These are phyloP conservation scores for Neoaliturus tenellus DNA, from an alignment of 2,888 invertebrate species.

Conservation along the genomic window DNA sequence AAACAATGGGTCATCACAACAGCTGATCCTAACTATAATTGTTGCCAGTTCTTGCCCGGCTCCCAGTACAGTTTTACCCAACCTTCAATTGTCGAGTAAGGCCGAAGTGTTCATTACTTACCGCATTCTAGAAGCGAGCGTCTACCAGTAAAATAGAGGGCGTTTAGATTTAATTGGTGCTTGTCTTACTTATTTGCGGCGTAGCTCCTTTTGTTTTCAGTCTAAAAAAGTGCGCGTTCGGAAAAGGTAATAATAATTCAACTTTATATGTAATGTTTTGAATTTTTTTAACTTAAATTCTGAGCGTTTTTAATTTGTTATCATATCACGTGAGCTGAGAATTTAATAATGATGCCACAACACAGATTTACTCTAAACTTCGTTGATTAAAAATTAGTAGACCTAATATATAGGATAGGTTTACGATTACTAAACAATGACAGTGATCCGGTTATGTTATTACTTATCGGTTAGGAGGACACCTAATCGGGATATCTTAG, in stretches of 20 bases:
- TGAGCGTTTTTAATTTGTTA: too few species aligned
- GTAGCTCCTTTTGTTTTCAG: not conserved
- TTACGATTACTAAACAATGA: too few species aligned
- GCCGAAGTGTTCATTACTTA: constrained; percentile 19
- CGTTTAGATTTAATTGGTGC: constrained; percentile 5
- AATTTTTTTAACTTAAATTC: too few species aligned
- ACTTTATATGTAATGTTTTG: too few species aligned
- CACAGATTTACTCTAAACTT: too few species aligned
- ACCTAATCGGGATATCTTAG: too few species aligned
- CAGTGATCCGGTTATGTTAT: too few species aligned
- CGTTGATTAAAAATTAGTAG: too few species aligned
- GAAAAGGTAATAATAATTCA: too few species aligned
- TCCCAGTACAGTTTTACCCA: not conserved
- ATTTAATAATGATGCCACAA: too few species aligned
- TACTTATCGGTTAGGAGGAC: too few species aligned
- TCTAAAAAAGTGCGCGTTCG: not conserved
- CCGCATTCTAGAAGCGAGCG: not conserved
- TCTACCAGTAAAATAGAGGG: constrained; percentile 32
- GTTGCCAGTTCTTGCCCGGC: constrained; percentile 15
- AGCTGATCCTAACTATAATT: constrained; percentile 37
- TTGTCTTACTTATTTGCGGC: not conserved
- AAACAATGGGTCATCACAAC: constrained; percentile 35
- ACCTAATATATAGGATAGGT: too few species aligned
- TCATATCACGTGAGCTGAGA: not conserved
- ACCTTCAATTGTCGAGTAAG: constrained; percentile 21